Conservation (phyloP, 2,888 invertebrate genomes). For the Lepidochitona cinerea region DNA sequence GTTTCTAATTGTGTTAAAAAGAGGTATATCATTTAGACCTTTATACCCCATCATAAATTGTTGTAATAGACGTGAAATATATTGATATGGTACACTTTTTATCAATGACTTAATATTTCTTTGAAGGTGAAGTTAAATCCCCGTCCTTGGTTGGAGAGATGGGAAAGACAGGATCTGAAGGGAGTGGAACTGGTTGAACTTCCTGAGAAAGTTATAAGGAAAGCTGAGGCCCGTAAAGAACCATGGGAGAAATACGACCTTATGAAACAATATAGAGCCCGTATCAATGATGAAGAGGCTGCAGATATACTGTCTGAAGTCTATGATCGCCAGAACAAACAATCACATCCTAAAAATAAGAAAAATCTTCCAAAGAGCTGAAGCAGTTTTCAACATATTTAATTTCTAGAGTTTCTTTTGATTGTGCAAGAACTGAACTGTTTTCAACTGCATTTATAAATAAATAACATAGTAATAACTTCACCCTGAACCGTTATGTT, state of each 20-base stretch:
- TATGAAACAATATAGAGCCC: constrained; percentile 90
- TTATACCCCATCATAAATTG: too few relatives aligned
- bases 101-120: too few relatives aligned
- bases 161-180: constrained; percentile 75
- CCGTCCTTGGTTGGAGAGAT: constrained; percentile 91
- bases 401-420: too few relatives aligned
- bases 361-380: not conserved
- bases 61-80: too few relatives aligned
- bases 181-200: constrained; percentile 55
- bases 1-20: too few relatives aligned
- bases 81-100: too few relatives aligned
- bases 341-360: not conserved
- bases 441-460: too few relatives aligned
- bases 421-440: too few relatives aligned
- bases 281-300: constrained; percentile 91
- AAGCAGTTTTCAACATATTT: too few relatives aligned
- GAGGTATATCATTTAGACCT: too few relatives aligned
- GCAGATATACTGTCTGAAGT: constrained; percentile 88
- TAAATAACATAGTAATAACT: too few relatives aligned
- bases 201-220: constrained; percentile 40
- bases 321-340: not conserved
- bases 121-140: constrained; percentile 74
- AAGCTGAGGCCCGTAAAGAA: constrained; percentile 76
- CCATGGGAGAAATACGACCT: constrained; percentile 91
- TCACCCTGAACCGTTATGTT: too few relatives aligned